phyloP scores from a whole-genome alignment of 2,797 vertebrate genomes.

The Sebastiscus albofasciatus region DNA sequence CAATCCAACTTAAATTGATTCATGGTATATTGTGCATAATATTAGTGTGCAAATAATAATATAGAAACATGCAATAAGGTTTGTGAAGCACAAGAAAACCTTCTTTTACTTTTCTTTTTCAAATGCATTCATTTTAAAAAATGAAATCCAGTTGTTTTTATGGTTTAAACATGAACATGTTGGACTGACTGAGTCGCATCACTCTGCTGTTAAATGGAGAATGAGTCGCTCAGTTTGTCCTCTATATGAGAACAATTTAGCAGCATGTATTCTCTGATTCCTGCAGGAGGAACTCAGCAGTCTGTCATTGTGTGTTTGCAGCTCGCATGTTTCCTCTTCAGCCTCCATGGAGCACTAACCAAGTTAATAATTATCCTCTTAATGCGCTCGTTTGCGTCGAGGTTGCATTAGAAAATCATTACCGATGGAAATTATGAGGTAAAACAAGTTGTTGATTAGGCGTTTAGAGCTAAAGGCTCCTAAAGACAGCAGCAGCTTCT shows the following conservation, averaged over 20 bases:
- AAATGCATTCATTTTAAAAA: not conserved
- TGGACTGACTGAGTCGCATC: not conserved
- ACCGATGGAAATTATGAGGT: conserved; percentile 78
- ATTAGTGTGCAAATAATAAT: no score
- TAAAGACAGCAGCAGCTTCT: conserved; percentile 66
- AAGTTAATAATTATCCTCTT: conserved; percentile 82
- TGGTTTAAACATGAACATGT: not conserved
- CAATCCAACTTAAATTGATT: no score
- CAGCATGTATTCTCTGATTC: not conserved
- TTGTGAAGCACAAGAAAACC: not conserved
- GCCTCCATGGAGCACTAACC: conserved; percentile 60
- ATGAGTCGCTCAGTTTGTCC: not conserved
- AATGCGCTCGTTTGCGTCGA: conserved; percentile 74
- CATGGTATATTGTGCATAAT: no score
- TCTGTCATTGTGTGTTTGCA: not conserved
- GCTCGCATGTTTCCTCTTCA: not conserved
- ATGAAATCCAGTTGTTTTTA: not conserved
- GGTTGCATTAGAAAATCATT: conserved; percentile 86
- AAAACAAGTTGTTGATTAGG: conserved; percentile 81
- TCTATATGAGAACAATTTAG: not conserved
- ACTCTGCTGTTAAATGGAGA: not conserved
- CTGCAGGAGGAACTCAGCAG: not conserved
- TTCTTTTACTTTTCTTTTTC: not conserved
- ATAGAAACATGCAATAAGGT: no score
- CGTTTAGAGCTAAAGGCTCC: conserved; percentile 82